Conservation (phyloP, 1,140 invertebrate species). For the Cryptotermes secundus region DNA sequence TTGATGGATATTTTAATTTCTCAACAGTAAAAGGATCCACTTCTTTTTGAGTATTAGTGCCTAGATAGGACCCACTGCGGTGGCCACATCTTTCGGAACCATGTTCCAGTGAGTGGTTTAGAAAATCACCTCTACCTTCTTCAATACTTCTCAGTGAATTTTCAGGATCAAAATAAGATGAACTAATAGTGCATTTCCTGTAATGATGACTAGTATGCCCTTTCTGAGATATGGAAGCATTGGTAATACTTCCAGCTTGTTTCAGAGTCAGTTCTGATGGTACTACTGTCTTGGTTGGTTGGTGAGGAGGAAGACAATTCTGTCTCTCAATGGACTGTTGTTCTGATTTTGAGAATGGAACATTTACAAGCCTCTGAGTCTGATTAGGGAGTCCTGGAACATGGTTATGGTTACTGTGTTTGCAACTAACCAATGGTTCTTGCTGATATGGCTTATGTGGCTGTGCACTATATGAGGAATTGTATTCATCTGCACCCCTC, state of each 20-base stretch:
- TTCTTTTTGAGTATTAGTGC: neutral
- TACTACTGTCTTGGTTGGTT: neutral
- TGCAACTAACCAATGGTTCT: too few species aligned
- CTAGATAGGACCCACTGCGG: neutral
- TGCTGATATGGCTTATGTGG: too few species aligned
- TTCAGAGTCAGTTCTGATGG: neutral
- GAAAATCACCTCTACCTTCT: neutral
- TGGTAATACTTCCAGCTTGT: neutral
- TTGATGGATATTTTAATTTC: neutral
- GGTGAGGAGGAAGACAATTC: neutral
- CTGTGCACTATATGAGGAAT: too few species aligned
- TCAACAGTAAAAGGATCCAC: neutral
- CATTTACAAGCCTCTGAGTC: neutral
- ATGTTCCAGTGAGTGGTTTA: neutral
- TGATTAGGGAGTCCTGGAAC: neutral
- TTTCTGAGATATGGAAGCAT: neutral
- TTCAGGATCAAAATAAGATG: neutral
- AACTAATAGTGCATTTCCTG: neutral
- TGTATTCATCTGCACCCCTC: too few species aligned
- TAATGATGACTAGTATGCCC: neutral
- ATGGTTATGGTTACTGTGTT: too few species aligned
- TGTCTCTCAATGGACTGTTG: neutral
- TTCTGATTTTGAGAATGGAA: neutral
- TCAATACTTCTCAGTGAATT: constrained; percentile 2
- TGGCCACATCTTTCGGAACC: neutral